Base-by-base conservation (phyloP, 2,888 invertebrate genomes). In the Beris morrisii region DNA sequence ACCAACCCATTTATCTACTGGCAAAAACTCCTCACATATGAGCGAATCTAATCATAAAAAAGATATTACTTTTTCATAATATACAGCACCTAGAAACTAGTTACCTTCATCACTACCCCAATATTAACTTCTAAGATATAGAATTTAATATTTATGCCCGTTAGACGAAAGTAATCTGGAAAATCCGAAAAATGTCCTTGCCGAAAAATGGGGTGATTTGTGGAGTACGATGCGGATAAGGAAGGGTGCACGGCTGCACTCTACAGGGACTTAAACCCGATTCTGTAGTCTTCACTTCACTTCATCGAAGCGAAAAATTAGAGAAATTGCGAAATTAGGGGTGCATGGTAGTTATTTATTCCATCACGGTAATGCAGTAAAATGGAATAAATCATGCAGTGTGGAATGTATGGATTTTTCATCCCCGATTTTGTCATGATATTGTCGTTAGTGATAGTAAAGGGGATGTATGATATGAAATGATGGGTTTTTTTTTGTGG, bases 21-120 rank as follows among this genome's bases (percentile, higher is more conserved):
- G 38, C 38, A 61, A 52, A 50, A 61, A 38, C 50, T 50, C 38
- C 50, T 5, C 61, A 43, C 61, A 61, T 61, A 50, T 61, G 61
- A 61, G 61, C 61, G 61, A 61, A 61, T 61, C 61, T 61, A 61
- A 61, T 61, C 46, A 43, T 12, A 61, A 46, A 59, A 59, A 46
- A 61, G 43, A 61, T 50, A 61, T 61, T 61, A 50, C 61, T 15
- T 61, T 61, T 61, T 61, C 61, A 61, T 61, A 61, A 61, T 61
- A 61, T 43, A 50, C 61, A 38, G 43, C 50, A 13, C n/a, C 12
- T 58, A 58, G 45, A 45, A 45, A 9, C 9, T 7, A 7, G 32
- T 4, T 5, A 5, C 6, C 5, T 12, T 22, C 22, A 22, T 15
- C 43, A n/a, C 32, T 30, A 44, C 44, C 58, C 58, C 13, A 52